These are phyloP conservation scores for Lacanobia wlatinum DNA, from an alignment of 2,888 invertebrate species.

Conservation along the genomic window DNA sequence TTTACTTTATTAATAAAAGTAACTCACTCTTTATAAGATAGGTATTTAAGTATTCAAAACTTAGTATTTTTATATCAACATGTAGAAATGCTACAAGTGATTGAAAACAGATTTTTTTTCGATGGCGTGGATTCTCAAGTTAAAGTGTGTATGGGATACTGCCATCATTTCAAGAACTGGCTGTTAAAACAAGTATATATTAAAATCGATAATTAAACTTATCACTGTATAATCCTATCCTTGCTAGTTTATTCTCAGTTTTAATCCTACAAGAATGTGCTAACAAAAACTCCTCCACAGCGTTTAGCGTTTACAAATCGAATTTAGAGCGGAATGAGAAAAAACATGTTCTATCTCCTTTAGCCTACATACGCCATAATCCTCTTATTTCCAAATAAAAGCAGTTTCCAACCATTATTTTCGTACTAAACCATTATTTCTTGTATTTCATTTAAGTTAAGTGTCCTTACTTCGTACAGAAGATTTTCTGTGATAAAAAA, in stretches of 20 bases:
- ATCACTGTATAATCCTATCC: not conserved
- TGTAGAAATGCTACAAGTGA: too few relatives aligned
- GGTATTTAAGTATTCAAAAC: too few relatives aligned
- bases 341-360: not conserved
- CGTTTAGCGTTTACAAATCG: not conserved
- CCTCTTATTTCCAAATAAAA: slow-evolving; percentile 39
- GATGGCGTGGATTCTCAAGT: too few relatives aligned
- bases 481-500: slow-evolving; percentile 37
- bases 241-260: not conserved
- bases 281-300: not conserved
- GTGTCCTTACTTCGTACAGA: slow-evolving; percentile 28
- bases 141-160: too few relatives aligned
- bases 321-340: slow-evolving; percentile 11
- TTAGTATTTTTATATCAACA: too few relatives aligned
- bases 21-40: too few relatives aligned
- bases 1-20: too few relatives aligned
- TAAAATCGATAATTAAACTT: not conserved
- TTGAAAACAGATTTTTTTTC: too few relatives aligned
- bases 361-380: slow-evolving; percentile 17
- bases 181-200: too few relatives aligned
- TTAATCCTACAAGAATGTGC: not conserved
- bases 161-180: too few relatives aligned
- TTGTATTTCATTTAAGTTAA: slow-evolving; percentile 51
- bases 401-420: slow-evolving; percentile 26
- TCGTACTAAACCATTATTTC: slow-evolving; percentile 27